Evolutionary conservation across 1,140 invertebrate genomes (phyloP), one percentile per base, ranked within the genome.

Genomic region (Tetragonula clypearis): DNA sequence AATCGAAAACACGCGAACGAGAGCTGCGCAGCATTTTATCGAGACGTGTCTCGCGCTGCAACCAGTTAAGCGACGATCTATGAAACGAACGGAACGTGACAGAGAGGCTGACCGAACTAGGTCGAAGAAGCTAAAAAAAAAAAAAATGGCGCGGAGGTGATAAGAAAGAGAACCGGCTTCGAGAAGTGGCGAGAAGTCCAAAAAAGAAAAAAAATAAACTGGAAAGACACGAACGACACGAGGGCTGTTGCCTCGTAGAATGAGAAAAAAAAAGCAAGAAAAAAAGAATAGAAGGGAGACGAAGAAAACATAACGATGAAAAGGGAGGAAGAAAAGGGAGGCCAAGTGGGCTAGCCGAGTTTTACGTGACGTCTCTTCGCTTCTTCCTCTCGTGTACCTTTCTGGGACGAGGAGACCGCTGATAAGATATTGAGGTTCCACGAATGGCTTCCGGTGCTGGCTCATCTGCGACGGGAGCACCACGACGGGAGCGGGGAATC

Each of bases 351-450:
- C 41, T 82, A 30, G 23, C 23, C 23, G 65, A 81, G 53, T 71
- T 60, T 56, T 12, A 58, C 26, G 26, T 26, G 49, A 9, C n/a
- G 30, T 49, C 9, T 41, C 41, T 41, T 41, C 41, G 55, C 35
- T 55, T 58, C n/a, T 30, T 49, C 35, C n/a, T 76, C 49, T 41
- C 60, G 60, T 71, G 66, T 53, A 78, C 76, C 35, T 72, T 84
- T 79, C 41, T 68, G 41, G 75, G 21, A 71, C 75, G 66, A 78
- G 76, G 35, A 58, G 30, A 41, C 65, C 65, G 56, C 68, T 79
- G 82, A 84, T 84, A 84, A 84, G 82, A 84, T 72, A 79, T 84
- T 60, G 81, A 82, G 72, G 81, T 60, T 55, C 53, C 75, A 68
- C 21, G 55, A 58, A 75, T 71, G 82, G 82, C 82, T 84, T 84